Evolutionary conservation across 2,113 vertebrate species (phyloP), one percentile per base, ranked within the genome.

Genomic region (Haplochromis burtoni): DNA sequence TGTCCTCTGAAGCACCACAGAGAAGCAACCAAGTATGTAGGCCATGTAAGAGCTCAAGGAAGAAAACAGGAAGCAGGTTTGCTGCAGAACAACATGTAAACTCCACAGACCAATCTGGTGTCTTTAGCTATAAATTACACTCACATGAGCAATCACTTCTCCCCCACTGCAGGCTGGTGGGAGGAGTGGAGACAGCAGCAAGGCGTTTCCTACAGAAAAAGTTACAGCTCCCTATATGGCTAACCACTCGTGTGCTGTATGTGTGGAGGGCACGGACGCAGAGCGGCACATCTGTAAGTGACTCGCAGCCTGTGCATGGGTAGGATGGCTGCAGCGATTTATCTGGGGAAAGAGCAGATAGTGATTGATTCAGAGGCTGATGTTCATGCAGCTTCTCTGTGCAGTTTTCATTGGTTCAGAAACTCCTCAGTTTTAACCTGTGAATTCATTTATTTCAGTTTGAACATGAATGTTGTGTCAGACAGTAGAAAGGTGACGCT

Each of bases 271-370:
- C 3, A 21, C 2, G 71, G 89, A 86, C 83, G 83, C 49, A n/a
- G 61, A 81, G 86, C 90, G 4, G 35, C 86, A 49, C 42, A 87
- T 38, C 85, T 81, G 93, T 93, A 83, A 93, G 93, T 93, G 10
- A 53, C 12, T 57, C 24, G 17, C 14, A 40, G 19, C 4, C 24
- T 49, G 12, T 57, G 35, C 17, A 57, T 33, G 35, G 53, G 14
- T 17, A 19, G 24, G 24, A 49, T 7, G 14, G 16, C 14, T 76
- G 40, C 42, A 49, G 71, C 2, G 0, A 8, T 31, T 49, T 49
- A 49, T 31, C 16, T 10, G 35, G 33, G 7, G 68, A 1, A 76
- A 19, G 38, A 26, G 40, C 38, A 76, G 71, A 17, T 19, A 4
- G 16, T 71, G 54, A 19, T 63, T 8, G 17, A 29, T 24, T 29